phyloP scores from a whole-genome alignment of 1,140 invertebrate species.

The Drosophila varians region DNA sequence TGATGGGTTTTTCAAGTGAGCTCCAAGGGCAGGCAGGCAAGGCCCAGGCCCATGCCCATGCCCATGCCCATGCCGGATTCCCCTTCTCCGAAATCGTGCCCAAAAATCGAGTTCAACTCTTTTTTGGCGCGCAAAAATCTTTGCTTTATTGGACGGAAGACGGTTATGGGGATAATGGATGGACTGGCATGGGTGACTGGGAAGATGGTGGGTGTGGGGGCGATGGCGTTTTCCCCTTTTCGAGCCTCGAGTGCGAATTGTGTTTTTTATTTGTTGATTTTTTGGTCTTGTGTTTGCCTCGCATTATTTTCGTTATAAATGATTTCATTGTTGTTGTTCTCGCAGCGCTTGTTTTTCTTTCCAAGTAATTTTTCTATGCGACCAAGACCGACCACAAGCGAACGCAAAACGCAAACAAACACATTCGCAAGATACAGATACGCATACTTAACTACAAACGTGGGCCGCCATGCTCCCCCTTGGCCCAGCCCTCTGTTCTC shows the following conservation, averaged over 20 bases:
- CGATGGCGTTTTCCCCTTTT: constrained; percentile 3
- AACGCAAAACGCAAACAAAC: not conserved
- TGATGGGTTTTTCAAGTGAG: constrained; percentile 31
- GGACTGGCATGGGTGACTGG: not conserved
- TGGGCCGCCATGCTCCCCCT: constrained; percentile 51
- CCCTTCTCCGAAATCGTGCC: constrained; percentile 29
- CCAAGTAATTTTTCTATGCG: constrained; percentile 74
- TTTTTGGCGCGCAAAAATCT: constrained; percentile 56
- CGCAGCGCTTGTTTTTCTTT: constrained; percentile 67
- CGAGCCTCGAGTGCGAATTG: constrained; percentile 21
- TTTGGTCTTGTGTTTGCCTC: constrained; percentile 31
- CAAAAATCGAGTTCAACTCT: constrained; percentile 9
- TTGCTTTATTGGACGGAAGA: constrained; percentile 31
- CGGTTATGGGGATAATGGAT: constrained; percentile 3
- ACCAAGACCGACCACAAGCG: constrained; percentile 39
- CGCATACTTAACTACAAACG: constrained; percentile 50
- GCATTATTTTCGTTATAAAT: constrained; percentile 65
- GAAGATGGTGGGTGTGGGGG: not conserved
- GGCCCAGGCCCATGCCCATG: no score
- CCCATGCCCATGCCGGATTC: no score
- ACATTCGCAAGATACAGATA: constrained; percentile 16
- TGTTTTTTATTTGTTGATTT: constrained; percentile 5
- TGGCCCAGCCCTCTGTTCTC: not conserved
- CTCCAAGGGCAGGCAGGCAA: constrained; percentile 20
- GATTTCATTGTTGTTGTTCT: constrained; percentile 69